Evolutionary conservation across 2,888 invertebrate genomes (phyloP), one percentile per base, ranked within the genome.

Genomic region (Tanytarsus gracilentus): DNA sequence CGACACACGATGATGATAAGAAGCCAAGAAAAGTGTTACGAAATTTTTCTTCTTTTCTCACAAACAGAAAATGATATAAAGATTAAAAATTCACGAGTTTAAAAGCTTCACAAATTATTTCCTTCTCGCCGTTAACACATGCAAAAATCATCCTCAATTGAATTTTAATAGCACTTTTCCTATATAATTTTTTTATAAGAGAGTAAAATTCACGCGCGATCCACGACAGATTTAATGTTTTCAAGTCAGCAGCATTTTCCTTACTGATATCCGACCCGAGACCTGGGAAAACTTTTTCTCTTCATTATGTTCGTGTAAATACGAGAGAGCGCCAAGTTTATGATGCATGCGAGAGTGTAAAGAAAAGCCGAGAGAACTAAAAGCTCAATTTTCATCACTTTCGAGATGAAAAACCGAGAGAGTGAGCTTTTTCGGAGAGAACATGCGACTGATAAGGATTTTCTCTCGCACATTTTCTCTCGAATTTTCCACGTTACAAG

Each of bases 251-350:
- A 50, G 60, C 60, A 50, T 60, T 60, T 60, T 60, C 60, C 50
- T 36, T 39, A 60, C 60, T 60, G 60, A 50, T 26, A 48, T 48
- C 33, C 50, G n/a, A n/a, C n/a, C n/a, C n/a, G 60, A 60, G 60
- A 60, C 60, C 60, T 60, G 60, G 60, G 60, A 60, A 52, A 60
- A 60, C 60, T 60, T 60, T 60, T 60, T 56, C 51, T 48, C 44
- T 44, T 23, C 21, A 44, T n/a, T n/a, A n/a, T n/a, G n/a, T n/a
- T 44, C 44, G 44, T 18, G 23, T 23, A 44, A 44, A 18, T 6
- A 14, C 4, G 5, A 14, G 5, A 14, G n/a, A n/a, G n/a, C n/a
- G n/a, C n/a, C n/a, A n/a, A n/a, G n/a, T n/a, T n/a, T n/a, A n/a
- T n/a, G n/a, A n/a, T n/a, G n/a, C n/a, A n/a, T n/a, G n/a, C n/a